Conservation (phyloP, 2,888 invertebrate genomes). For the Euproctis similis region DNA sequence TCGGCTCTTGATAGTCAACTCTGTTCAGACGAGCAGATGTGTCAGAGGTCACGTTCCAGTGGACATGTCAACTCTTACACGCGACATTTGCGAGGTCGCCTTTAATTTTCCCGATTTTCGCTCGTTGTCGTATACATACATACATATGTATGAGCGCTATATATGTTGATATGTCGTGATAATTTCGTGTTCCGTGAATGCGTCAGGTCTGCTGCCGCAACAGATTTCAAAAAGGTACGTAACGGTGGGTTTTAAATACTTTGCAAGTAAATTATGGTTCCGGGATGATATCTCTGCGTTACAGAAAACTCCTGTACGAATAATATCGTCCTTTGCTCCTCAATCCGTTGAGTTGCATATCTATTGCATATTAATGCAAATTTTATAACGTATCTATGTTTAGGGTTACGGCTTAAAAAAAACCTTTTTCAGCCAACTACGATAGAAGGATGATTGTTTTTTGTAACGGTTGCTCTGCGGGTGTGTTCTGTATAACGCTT, state of each 20-base stretch:
- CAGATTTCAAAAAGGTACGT: constrained; percentile 19
- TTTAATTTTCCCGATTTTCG: constrained; percentile 34
- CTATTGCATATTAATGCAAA: not conserved
- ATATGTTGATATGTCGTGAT: constrained; percentile 25
- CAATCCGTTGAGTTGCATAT: not conserved
- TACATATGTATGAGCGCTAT: constrained; percentile 23
- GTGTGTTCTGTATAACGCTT: too few relatives aligned
- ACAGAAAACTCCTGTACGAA: constrained; percentile 4
- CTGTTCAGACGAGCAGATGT: constrained; percentile 10
- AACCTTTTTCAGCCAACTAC: too few relatives aligned
- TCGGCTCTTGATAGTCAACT: constrained; percentile 4
- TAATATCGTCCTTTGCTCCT: constrained; percentile 1
- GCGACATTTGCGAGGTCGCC: constrained; percentile 32
- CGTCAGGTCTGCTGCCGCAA: constrained; percentile 17
- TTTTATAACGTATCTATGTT: constrained; percentile 2
- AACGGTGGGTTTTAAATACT: constrained; percentile 9
- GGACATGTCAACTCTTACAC: constrained; percentile 33
- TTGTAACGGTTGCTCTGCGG: too few relatives aligned
- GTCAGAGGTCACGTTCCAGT: constrained; percentile 22
- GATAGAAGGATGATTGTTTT: too few relatives aligned
- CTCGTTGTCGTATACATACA: constrained; percentile 36
- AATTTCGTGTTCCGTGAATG: constrained; percentile 21
- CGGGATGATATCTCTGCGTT: constrained; percentile 4
- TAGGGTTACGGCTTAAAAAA: too few relatives aligned
- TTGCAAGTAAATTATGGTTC: constrained; percentile 18